Conservation (phyloP, 1,140 invertebrate genomes). For the Drosophila takahashii region DNA sequence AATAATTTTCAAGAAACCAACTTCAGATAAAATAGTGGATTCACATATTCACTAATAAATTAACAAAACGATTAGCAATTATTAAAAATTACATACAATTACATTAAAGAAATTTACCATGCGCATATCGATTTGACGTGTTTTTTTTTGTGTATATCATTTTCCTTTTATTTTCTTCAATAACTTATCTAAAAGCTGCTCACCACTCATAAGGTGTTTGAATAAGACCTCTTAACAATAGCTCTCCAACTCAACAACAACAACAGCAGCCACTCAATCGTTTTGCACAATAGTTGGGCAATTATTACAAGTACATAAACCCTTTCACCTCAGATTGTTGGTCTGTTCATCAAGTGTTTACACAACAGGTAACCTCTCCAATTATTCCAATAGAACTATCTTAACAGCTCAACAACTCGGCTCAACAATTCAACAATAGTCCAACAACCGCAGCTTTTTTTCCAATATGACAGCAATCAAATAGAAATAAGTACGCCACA, state of each 20-base stretch:
- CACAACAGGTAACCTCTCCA: slow-evolving; percentile 1
- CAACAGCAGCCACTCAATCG: not conserved
- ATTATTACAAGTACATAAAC: not conserved
- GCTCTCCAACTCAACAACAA: not conserved
- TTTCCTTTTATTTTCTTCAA: not conserved
- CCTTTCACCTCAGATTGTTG: not conserved
- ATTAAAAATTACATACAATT: no score
- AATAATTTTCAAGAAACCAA: not conserved
- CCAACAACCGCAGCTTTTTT: slow-evolving; percentile 1
- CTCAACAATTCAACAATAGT: slow-evolving; percentile 10
- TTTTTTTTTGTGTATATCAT: no score
- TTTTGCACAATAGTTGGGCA: not conserved
- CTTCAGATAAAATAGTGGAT: not conserved
- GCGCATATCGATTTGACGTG: no score
- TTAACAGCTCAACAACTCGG: not conserved
- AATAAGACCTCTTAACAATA: not conserved
- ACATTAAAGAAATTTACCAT: no score
- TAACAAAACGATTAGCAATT: no score
- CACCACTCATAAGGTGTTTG: not conserved
- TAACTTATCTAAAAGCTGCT: not conserved
- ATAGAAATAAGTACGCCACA: slow-evolving; percentile 3
- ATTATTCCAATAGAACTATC: not conserved
- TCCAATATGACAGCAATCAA: not conserved
- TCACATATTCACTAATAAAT: no score
- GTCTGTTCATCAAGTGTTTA: not conserved